Base-by-base conservation (phyloP, 2,113 vertebrate species). In the Nannobrachium achirus region DNA sequence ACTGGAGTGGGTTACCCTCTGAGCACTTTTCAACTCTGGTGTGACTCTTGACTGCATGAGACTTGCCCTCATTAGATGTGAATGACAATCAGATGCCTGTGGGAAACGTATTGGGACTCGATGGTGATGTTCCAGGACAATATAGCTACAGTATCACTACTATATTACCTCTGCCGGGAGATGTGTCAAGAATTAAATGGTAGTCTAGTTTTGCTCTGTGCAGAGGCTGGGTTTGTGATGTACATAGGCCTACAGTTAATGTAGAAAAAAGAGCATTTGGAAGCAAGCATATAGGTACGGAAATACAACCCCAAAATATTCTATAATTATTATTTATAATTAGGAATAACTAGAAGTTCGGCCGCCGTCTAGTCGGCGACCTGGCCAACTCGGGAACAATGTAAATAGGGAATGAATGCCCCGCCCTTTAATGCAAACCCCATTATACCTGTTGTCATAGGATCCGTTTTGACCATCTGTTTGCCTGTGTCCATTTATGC, bases 1-100 rank as follows among this genome's bases (percentile, higher is more conserved):
- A 72, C 66, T 53, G 67, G 18, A 33, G 6, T 19, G 55, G 61
- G 64, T 73, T 61, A 50, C 68, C 52, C 48, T 73, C 38, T 44
- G 50, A 81, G 41, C 63, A 55, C 50, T 57, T 66, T 63, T 40
- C 8, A 52, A 2, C 50, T 39, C 7, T 8, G 38, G 51, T 6
- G 1, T 15, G 10, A 8, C 42, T 8, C 53, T 63, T 53, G 10
- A 18, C 25, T 7, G n/a, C n/a, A n/a, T n/a, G 49, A 65, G 14
- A 48, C 40, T 49, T 19, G 20, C 19, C 14, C 51, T 38, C 10
- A 45, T 1, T 57, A 44, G 14, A 33, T 16, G 19, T 63, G 39
- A 45, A 65, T 48, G 59, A 40, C 18, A 14, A 65, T 56, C 51
- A 68, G 14, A 57, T 15, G 25, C 38, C 45, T 51, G 19, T 59